Conservation (phyloP, 30 jellyfish, hydroid and myxozoan species). For the Nemopilema nomurai region DNA sequence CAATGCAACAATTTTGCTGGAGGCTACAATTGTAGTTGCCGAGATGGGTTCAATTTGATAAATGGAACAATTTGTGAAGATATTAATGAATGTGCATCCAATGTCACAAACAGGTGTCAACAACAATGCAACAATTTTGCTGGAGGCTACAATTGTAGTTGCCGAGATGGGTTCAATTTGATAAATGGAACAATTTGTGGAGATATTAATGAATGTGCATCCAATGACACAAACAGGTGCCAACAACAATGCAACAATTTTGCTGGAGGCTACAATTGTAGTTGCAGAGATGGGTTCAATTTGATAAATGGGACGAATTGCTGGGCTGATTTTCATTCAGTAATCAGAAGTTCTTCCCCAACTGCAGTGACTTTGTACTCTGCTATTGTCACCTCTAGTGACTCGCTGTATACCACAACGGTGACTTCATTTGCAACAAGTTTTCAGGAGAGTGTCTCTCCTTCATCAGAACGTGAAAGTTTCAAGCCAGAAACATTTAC, state of each 20-base stretch:
- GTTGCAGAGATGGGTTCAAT: not conserved
- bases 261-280: not conserved
- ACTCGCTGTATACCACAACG: too few species aligned
- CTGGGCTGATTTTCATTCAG: too few species aligned
- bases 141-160: slow-evolving; percentile 3
- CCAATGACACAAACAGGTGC: not conserved
- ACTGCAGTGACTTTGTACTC: too few species aligned
- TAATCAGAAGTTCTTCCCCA: too few species aligned
- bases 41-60: not conserved
- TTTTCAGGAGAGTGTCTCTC: too few species aligned
- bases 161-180: not conserved
- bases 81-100: slow-evolving; percentile 1
- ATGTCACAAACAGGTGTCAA: slow-evolving; percentile 2
- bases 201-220: not conserved
- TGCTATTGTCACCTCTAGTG: too few species aligned
- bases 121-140: not conserved
- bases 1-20: slow-evolving; percentile 27
- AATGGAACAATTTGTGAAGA: slow-evolving; percentile 47
- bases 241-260: not conserved
- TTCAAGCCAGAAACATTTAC: too few species aligned
- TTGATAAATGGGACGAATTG: not conserved
- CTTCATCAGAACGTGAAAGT: too few species aligned
- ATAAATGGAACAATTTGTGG: slow-evolving; percentile 9
- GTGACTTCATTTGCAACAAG: not conserved
- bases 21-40: not conserved